Evolutionary conservation across 92 coral and sea anemone genomes (phyloP).

Genomic region (Siderastrea siderea): DNA sequence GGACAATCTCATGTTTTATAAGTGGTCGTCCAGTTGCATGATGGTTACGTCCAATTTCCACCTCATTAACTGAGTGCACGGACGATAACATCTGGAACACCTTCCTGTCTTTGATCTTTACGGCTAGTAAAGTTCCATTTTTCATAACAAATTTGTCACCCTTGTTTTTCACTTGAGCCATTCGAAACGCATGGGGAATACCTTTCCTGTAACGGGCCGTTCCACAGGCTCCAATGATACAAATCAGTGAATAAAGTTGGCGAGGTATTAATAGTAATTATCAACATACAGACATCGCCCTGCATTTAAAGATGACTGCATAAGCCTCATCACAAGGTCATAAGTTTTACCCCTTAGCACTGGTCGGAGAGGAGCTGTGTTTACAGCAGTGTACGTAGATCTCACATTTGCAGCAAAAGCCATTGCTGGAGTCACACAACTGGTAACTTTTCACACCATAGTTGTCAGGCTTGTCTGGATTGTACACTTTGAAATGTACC

Average conservation of each 20-base stretch:
- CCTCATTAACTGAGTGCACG: not conserved
- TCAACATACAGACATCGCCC: constrained; percentile 8
- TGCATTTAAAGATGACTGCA: not conserved
- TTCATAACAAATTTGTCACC: not conserved
- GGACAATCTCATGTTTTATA: constrained; percentile 6
- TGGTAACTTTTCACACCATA: constrained; percentile 10
- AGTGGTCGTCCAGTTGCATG: not conserved
- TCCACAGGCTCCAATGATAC: constrained; percentile 28
- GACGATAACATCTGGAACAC: not conserved
- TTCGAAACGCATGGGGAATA: not conserved
- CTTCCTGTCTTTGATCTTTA: too few species aligned
- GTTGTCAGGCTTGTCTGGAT: not conserved
- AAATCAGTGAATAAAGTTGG: constrained; percentile 31
- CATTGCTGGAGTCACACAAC: constrained; percentile 44
- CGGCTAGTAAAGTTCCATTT: not conserved
- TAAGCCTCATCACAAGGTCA: not conserved
- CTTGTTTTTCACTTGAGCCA: not conserved
- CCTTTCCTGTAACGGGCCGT: constrained; percentile 1
- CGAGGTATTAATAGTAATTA: not conserved
- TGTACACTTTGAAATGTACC: too few species aligned
- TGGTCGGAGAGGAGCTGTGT: not conserved
- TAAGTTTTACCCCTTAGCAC: not conserved
- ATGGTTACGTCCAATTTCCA: not conserved
- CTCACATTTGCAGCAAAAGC: constrained; percentile 33
- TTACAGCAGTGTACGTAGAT: not conserved